These are phyloP conservation scores for Psilopsiagon aurifrons DNA, from an alignment of 2,113 vertebrate species.

Conservation along the genomic window DNA sequence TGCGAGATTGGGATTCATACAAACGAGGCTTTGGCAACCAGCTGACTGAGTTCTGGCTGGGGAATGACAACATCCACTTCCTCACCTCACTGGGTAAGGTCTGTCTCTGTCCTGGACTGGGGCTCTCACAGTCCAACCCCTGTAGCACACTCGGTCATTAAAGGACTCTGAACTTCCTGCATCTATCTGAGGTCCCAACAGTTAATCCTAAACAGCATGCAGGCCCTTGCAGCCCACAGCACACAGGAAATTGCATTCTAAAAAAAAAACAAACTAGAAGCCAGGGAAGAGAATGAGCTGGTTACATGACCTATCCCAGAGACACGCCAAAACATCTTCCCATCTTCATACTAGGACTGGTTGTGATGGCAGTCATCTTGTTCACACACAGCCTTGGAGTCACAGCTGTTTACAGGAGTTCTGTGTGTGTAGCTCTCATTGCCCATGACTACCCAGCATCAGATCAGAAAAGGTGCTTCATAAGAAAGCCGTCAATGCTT, in stretches of 20 bases:
- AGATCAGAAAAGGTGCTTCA: background rate
- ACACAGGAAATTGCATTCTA: background rate
- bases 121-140: background rate
- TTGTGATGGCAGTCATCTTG: background rate
- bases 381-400: background rate
- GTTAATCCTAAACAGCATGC: background rate
- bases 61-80: conserved; percentile 67
- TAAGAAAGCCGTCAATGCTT: background rate
- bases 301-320: background rate
- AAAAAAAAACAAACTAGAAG: background rate
- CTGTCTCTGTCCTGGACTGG: rapidly evolving
- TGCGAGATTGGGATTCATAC: conserved; percentile 53
- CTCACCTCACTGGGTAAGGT: conserved; percentile 56
- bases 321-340: background rate
- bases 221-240: background rate
- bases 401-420: background rate
- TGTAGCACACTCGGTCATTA: background rate
- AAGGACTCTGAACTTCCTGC: background rate
- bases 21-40: conserved; percentile 71
- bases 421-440: background rate
- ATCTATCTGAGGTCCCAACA: background rate
- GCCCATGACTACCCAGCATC: background rate
- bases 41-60: conserved; percentile 72
- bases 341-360: background rate
- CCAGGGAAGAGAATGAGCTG: background rate